Base-by-base conservation (phyloP, 2,888 invertebrate species). In the Melanchra persicariae region DNA sequence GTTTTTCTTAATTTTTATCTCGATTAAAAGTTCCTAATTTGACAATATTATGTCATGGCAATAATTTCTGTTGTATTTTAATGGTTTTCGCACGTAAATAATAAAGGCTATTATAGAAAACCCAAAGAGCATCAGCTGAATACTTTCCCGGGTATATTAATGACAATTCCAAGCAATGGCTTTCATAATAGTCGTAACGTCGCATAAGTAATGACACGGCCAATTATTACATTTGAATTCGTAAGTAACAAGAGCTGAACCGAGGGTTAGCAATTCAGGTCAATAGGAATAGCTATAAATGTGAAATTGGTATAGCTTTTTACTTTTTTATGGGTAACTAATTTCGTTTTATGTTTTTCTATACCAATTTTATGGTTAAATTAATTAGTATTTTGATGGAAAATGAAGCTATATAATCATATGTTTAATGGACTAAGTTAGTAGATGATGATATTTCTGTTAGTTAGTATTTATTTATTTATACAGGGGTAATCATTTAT, bases 171-270 rank as follows among this genome's bases (percentile, higher is more conserved):
- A 22, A 40, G 74, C n/a, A 74, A 73, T 49, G 24, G 15, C 30
- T 19, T 49, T 34, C 24, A 17, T 65, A 59, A 34, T 40, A 49
- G 22, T 43, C 64, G 47, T 72, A 49, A 72, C 49, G 30, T 17
- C 19, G 26, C 57, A 47, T 59, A 70, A 47, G 37, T 73, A 64
- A 73, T 65, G 54, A 43, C 12, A 54, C 9, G 4, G 43, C 19
- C 64, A 45, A 49, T 73, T 64, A 65, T 34, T 60, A 26, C 40
- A 22, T 70, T 72, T 49, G 34, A 55, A 74, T 73, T 55, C 3
- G 8, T 73, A 34, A 64, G 19, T 62, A 51, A 62, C 19, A 34
- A 58, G 45, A 26, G n/a, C 22, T 52, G 2, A 49, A 5, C 9
- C 17, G 24, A 57, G 19, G 43, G 45, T 58, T 5, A 52, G 12